Conservation (phyloP, 2,888 invertebrate genomes). For the Drosophila infuscata region DNA sequence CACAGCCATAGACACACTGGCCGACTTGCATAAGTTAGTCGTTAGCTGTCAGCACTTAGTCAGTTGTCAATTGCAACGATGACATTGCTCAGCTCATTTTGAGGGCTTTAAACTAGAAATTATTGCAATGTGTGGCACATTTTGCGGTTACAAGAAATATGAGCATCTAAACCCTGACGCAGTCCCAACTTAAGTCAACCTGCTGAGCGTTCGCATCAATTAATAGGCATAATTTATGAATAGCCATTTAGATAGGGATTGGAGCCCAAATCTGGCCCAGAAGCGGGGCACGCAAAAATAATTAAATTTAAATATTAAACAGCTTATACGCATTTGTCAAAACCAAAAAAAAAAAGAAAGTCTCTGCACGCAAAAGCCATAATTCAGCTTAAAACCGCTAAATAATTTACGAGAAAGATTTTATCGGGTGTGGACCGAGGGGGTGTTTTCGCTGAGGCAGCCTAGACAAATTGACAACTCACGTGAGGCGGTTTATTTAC, state of each 20-base stretch:
- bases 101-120: constrained; percentile 59
- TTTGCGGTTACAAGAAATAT: not conserved
- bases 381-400: constrained; percentile 68
- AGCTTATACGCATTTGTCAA: constrained; percentile 75
- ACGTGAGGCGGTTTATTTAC: constrained; percentile 56
- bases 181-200: constrained; percentile 4
- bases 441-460: not conserved
- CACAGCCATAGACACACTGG: not conserved
- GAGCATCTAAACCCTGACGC: not conserved
- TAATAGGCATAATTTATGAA: constrained; percentile 72
- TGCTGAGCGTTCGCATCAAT: constrained; percentile 52
- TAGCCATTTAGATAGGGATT: constrained; percentile 45
- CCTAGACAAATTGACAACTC: constrained; percentile 62
- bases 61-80: constrained; percentile 60
- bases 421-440: constrained; percentile 9
- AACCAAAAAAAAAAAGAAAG: constrained; percentile 33
- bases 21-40: constrained; percentile 68
- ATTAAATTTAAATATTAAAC: constrained; percentile 82
- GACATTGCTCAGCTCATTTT: constrained; percentile 45
- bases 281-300: constrained; percentile 68
- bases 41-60: constrained; percentile 65
- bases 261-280: not conserved
- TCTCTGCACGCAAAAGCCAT: constrained; percentile 61
- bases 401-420: constrained; percentile 37
- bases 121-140: constrained; percentile 21